Base-by-base conservation (phyloP, 1,140 invertebrate species). In the Cotesia typhae region DNA sequence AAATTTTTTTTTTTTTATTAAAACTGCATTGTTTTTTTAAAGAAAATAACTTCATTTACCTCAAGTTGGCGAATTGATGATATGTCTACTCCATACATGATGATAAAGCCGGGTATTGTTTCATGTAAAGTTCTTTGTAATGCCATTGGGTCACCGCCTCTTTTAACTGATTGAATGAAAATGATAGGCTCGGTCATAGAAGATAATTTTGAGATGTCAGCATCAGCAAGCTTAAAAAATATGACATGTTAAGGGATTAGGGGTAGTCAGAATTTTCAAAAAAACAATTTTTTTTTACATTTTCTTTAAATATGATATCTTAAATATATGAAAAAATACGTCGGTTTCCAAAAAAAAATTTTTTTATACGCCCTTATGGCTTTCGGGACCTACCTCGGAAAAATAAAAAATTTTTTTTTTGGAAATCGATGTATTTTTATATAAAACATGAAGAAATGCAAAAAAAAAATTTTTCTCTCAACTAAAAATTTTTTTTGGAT, bases 61-160 rank as follows among this genome's bases (percentile, higher is more conserved):
- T 98, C 96, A 41, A 98, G 89, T 87, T 97, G 95, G 47, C 96
- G 87, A 2, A 98, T 92, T 65, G 94, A 92, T 4, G 92, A 90
- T 70, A 98, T 91, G 84, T 98, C 94, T 63, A 91, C 91, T 82
- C 98, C 95, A 85, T 98, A 99, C 85, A 99, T 90, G 70, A 99
- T 89, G 0, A 98, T 90, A 85, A 94, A 96, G 75, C 91, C 90
- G 0, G 97, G 97, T 71, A 91, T 87, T 4, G 95, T 78, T 35
- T 90, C 88, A 52, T 90, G 87, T 59, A 96, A 86, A 4, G 90
- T 91, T 69, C 88, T 86, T 75, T 91, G 90, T 52, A 95, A 80
- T 1, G 90, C 91, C 79, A 92, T 90, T 38, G 90, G 85, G 79
- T 93, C 91, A n/a, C 91, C 90, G 12, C 88, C 86, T 77, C 90